Evolutionary conservation across 2,888 invertebrate genomes (phyloP).

Genomic region (Pocota personata): DNA sequence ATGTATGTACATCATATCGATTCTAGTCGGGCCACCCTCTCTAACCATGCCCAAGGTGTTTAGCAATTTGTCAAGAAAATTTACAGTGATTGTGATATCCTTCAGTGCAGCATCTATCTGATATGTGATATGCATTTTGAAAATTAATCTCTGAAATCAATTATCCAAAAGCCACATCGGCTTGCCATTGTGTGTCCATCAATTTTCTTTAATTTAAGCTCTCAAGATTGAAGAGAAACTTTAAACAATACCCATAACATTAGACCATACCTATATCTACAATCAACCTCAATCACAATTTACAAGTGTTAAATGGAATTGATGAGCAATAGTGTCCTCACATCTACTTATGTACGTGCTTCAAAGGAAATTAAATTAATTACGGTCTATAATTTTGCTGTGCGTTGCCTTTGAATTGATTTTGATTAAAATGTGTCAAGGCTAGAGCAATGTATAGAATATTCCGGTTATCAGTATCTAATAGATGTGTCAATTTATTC

Average conservation of each 20-base stretch:
- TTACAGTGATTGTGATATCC: constrained; percentile 17
- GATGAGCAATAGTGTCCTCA: constrained; percentile 15
- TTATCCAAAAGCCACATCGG: constrained; percentile 1
- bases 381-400: constrained; percentile 47
- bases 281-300: constrained; percentile 12
- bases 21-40: not conserved
- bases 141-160: constrained; percentile 35
- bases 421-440: constrained; percentile 51
- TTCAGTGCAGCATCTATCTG: not conserved
- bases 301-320: constrained; percentile 30
- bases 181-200: not conserved
- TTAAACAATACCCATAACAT: not conserved
- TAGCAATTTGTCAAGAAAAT: constrained; percentile 5
- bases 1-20: not conserved
- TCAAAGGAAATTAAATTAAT: constrained; percentile 61
- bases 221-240: not conserved
- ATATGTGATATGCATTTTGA: constrained; percentile 22
- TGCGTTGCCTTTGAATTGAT: constrained; percentile 41
- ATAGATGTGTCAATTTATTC: constrained; percentile 20
- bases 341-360: constrained; percentile 43
- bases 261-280: not conserved
- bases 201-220: not conserved
- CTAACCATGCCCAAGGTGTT: not conserved
- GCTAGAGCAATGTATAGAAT: not conserved
- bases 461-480: constrained; percentile 4